These are phyloP conservation scores for Cephalotes varians DNA, from an alignment of 2,888 invertebrate genomes.

Conservation along the genomic window DNA sequence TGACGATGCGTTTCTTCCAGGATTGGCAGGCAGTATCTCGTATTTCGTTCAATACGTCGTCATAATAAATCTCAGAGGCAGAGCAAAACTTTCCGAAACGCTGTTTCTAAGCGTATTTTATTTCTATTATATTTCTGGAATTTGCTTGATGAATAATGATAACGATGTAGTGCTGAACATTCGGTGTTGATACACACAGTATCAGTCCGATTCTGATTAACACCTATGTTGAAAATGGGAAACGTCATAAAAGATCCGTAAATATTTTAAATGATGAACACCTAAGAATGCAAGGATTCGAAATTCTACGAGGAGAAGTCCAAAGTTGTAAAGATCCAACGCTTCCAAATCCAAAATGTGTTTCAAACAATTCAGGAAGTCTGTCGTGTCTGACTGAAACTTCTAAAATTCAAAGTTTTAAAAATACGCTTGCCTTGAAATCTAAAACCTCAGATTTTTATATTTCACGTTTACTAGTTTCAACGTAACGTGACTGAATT, in stretches of 20 bases:
- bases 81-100: constrained; percentile 20
- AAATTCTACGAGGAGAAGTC: constrained; percentile 1
- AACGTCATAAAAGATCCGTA: neutral
- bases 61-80: constrained; percentile 32
- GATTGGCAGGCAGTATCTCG: constrained; percentile 59
- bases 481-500: neutral
- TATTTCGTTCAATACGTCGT: constrained; percentile 22
- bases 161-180: constrained; percentile 3
- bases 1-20: constrained; percentile 29
- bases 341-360: neutral
- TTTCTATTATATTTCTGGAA: constrained; percentile 23
- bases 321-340: neutral
- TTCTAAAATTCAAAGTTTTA: neutral
- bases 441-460: too few relatives aligned
- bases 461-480: neutral
- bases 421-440: neutral
- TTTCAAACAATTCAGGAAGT: neutral
- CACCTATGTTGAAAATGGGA: neutral
- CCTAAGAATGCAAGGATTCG: neutral
- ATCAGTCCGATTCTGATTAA: neutral
- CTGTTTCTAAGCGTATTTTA: constrained; percentile 30
- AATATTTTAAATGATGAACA: constrained; percentile 2
- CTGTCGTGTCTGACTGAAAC: neutral
- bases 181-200: neutral
- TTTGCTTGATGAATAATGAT: constrained; percentile 21